A percentile compares a stretch with the other conserved stretches of the same genome.
Evolutionary conservation across 2,113 vertebrate genomes (phyloP).

Genomic region (Halichoeres trimaculatus): DNA sequence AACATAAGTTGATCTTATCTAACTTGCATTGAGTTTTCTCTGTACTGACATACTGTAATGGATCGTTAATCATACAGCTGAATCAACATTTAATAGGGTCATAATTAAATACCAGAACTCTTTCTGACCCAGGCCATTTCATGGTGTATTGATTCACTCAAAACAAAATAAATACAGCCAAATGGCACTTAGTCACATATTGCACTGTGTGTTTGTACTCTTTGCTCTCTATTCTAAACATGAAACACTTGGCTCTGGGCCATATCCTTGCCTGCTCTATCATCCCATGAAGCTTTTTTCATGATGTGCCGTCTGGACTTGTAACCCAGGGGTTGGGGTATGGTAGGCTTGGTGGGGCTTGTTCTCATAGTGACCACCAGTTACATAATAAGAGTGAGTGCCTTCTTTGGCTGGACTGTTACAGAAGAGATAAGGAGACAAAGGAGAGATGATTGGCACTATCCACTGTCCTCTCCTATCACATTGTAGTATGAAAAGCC

Average conservation of each 20-base stretch:
- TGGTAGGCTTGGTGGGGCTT: conserved; percentile 8
- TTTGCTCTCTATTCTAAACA: conserved; percentile 45
- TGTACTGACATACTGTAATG: conserved; percentile 2
- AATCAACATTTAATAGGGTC: not conserved
- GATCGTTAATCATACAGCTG: conserved; percentile 20
- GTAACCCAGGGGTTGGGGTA: conserved; percentile 22
- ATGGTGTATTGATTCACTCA: conserved; percentile 31
- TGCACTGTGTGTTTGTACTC: conserved; percentile 44
- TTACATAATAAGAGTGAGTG: conserved; percentile 71
- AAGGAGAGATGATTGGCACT: conserved; percentile 38
- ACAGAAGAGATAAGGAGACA: conserved; percentile 54
- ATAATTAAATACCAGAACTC: conserved; percentile 6
- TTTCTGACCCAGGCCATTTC: conserved; percentile 30
- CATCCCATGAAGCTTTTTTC: conserved; percentile 50
- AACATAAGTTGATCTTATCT: conserved; percentile 25
- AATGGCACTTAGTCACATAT: conserved; percentile 28
- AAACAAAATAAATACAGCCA: conserved; percentile 57
- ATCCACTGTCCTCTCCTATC: too few species aligned
- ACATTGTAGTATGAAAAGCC: too few species aligned
- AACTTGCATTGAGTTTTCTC: conserved; percentile 14
- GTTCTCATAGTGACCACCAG: conserved; percentile 73
- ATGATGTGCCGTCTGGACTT: conserved; percentile 46
- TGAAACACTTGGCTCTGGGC: conserved; percentile 34
- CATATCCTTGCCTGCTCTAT: conserved; percentile 56
- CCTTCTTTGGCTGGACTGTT: conserved; percentile 51